Evolutionary conservation across 2,888 invertebrate genomes (phyloP).

Genomic region (Nemapogon koenigi): DNA sequence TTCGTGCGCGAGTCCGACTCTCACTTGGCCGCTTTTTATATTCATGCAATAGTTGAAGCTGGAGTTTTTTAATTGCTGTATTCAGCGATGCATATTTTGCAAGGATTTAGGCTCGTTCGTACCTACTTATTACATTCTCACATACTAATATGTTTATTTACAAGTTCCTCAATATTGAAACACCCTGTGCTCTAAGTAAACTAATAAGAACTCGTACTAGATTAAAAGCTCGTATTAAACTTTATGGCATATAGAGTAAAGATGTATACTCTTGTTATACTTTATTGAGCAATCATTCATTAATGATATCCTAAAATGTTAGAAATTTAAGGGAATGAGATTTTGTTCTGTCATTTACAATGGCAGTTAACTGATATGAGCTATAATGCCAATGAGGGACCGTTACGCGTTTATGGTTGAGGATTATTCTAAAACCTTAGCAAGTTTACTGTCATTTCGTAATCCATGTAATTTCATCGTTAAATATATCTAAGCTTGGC

Average conservation of each 20-base stretch:
- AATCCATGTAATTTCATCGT: no score
- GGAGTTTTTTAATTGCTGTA: no score
- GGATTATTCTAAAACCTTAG: conserved; percentile 55
- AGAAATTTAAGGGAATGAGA: conserved; percentile 45
- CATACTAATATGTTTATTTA: no score
- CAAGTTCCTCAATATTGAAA: no score
- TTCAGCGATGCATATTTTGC: no score
- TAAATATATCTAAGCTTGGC: no score
- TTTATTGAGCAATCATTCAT: conserved; percentile 53
- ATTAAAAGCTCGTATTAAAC: conserved; percentile 27
- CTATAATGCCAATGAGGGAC: conserved; percentile 55
- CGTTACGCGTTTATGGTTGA: conserved; percentile 58
- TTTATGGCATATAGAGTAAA: conserved; percentile 31
- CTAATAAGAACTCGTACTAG: conserved; percentile 21
- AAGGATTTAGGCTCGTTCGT: no score
- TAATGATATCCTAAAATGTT: conserved; percentile 49
- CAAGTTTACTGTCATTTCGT: conserved; percentile 50
- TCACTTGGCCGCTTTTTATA: no score
- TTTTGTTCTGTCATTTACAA: conserved; percentile 41
- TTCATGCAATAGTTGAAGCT: no score
- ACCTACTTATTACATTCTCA: no score
- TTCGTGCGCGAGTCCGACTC: no score
- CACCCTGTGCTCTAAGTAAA: no score
- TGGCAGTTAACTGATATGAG: conserved; percentile 49
- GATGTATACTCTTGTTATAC: conserved; percentile 42